phyloP scores from a whole-genome alignment of 2,113 vertebrate species.

The Mystacornis crossleyi region DNA sequence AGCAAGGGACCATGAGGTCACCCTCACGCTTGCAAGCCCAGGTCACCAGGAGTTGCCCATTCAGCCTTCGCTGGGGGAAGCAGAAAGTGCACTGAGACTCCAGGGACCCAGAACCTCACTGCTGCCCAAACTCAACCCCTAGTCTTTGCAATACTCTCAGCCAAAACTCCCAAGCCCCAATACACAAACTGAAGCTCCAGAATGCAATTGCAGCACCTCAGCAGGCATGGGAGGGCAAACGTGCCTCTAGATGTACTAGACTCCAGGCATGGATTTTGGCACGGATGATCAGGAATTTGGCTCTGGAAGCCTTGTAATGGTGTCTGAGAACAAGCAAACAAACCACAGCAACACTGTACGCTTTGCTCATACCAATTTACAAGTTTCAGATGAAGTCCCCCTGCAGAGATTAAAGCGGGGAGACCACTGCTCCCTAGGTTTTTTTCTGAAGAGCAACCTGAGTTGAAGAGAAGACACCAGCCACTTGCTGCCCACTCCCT shows the following conservation, averaged over 20 bases:
- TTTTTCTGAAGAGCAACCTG: background rate
- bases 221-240: background rate
- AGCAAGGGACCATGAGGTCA: background rate
- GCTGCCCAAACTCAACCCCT: background rate
- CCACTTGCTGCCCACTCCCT: background rate
- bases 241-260: background rate
- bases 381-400: background rate
- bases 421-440: background rate
- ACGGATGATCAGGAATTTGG: background rate
- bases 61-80: background rate
- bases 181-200: background rate
- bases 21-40: background rate
- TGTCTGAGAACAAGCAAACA: background rate
- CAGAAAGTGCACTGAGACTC: background rate
- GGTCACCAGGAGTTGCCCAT: background rate
- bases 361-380: accelerated
- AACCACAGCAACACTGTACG: background rate
- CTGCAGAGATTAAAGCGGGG: background rate
- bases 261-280: background rate
- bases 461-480: background rate
- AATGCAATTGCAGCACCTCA: background rate
- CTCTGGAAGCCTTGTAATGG: background rate
- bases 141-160: background rate
- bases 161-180: background rate
- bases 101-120: background rate